Conservation (phyloP, 2,797 vertebrate genomes). For the Falco rusticolus region DNA sequence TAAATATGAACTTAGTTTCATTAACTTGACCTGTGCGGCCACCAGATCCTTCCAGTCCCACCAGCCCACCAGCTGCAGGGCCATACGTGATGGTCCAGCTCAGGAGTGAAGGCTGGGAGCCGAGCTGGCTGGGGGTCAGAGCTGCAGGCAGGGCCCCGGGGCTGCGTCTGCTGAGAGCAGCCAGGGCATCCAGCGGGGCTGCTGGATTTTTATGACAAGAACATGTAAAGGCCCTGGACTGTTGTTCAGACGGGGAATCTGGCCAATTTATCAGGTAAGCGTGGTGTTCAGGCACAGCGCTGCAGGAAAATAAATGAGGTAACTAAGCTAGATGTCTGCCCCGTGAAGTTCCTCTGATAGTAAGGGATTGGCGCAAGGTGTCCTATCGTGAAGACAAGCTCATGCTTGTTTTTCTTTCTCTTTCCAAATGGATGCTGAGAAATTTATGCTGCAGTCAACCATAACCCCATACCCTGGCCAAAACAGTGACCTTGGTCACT, state of each 20-base stretch:
- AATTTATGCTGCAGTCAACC: background rate
- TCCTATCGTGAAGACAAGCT: background rate
- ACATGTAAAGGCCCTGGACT: background rate
- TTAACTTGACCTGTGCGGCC: background rate
- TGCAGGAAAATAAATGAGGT: background rate
- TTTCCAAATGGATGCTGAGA: background rate
- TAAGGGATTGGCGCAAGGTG: background rate
- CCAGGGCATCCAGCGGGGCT: background rate
- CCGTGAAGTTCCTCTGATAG: background rate
- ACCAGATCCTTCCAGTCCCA: background rate
- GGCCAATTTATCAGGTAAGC: background rate
- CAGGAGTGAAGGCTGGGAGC: background rate
- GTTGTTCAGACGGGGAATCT: background rate
- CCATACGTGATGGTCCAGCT: background rate
- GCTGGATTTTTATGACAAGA: background rate
- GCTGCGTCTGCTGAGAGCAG: background rate
- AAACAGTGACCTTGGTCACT: background rate
- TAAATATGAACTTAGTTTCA: background rate
- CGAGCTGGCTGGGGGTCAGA: fast-evolving
- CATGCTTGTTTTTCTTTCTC: background rate
- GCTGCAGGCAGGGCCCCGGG: fast-evolving
- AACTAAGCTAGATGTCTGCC: background rate
- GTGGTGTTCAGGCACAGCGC: background rate
- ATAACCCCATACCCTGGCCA: background rate
- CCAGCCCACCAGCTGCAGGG: background rate